Base-by-base conservation (phyloP, 2,888 invertebrate species). In the Pinctada fucata region DNA sequence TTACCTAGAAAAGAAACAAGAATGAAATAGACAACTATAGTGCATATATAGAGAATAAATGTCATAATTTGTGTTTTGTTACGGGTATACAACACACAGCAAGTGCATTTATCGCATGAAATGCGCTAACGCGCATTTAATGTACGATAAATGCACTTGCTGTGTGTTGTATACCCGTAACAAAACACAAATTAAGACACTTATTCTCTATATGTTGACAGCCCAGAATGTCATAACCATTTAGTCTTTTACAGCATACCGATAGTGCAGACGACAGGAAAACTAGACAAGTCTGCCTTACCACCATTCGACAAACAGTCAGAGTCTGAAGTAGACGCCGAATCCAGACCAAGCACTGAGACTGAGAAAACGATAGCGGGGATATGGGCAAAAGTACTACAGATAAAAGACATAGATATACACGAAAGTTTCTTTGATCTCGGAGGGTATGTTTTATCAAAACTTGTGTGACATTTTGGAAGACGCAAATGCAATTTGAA, bases 351-450 rank as follows among this genome's bases (percentile, higher is more conserved):
- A 3, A 87, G 87, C 49, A 93, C 93, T 3, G 87, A 87, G 5
- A 91, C 91, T 1, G 93, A 93, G 83, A 83, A 87, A 67, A 79
- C 84, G 6, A 82, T 93, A 67, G 90, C 90, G 13, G 81, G 80
- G n/a, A 85, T 93, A 50, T 93, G 93, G 93, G 83, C 86, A 3
- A 88, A 91, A 47, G 86, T 93, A 2, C 87, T 92, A 4, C 83
- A 88, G 58, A 83, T 92, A 47, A 89, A 90, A 70, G 88, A 90
- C 64, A 84, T 93, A 45, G 93, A 93, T 81, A 90, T 92, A 31
- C 91, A 92, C 75, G 93, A 93, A 82, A 92, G 92, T 82, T 93
- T 93, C 88, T 93, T 93, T 85, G 93, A 93, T 82, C 85, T 93
- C 10, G 93, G 93, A 84, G 93, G 93, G 93, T 93, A 79, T 83